Base-by-base conservation (phyloP, 2,113 vertebrate genomes). In the Tauraco erythrolophus region DNA sequence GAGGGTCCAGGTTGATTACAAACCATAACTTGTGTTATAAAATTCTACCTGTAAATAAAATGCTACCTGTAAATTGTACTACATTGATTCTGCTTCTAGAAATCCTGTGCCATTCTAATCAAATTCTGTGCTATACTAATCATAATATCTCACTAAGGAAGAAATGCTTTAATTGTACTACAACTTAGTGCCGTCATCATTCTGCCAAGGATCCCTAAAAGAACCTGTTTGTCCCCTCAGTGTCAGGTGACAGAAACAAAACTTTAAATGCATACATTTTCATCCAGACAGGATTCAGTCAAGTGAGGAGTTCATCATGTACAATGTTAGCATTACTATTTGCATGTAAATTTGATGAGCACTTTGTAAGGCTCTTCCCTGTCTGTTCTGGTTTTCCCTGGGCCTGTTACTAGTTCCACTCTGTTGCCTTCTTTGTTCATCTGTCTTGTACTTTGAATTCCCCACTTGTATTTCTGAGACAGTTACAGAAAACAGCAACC, bases 381-480 rank as follows among this genome's bases (percentile, higher is more conserved):
- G 48, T 90, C 88, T 88, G 66, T 77, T 91, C 95, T 88, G 76
- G 31, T 96, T 94, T 95, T 88, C 85, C 80, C 71, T 58, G 35
- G 28, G 75, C 75, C 92, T 82, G 41, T 72, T 92, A 56, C 82
- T 85, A 83, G 80, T 91, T 95, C 91, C 95, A 95, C 84, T 78
- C 88, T 92, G 85, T 89, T 95, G 84, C 89, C 37, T 62, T 84
- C 84, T 95, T 89, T 95, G 94, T 97, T 96, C 80, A 53, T 94
- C 66, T 89, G 61, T 81, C 86, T 96, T 92, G 69, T 70, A 89
- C 56, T 89, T 64, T 91, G 83, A 92, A 95, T 94, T 89, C 65
- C 58, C 46, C 64, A 77, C 88, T 93, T 88, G 41, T 66, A 65
- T 77, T 90, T 90, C 66, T 62, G 75, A 95, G 94, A 68, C 76